Conservation (phyloP, 2,113 vertebrate genomes). For the Scartelaos histophorus region DNA sequence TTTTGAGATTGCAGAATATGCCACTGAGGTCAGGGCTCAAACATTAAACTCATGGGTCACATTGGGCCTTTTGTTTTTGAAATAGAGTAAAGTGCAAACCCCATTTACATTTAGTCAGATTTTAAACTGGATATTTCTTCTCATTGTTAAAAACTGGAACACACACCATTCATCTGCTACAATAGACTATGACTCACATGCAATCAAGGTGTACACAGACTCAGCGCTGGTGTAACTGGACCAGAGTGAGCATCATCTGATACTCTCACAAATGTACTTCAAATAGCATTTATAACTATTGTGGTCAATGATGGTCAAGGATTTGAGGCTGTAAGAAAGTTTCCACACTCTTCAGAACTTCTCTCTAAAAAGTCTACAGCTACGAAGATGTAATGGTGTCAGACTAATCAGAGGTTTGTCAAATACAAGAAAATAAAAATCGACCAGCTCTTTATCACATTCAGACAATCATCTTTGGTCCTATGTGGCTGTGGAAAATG, state of each 20-base stretch:
- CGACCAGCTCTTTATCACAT: constrained; percentile 21
- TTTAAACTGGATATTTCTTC: background rate
- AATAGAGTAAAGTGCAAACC: constrained; percentile 12
- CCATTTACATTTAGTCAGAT: background rate
- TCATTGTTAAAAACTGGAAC: background rate
- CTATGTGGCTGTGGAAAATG: constrained; percentile 55
- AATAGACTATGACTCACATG: background rate
- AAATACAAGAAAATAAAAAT: constrained; percentile 28
- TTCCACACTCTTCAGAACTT: background rate
- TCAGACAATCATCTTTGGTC: constrained; percentile 41
- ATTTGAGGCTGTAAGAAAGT: background rate
- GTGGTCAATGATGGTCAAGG: background rate
- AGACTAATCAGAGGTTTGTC: constrained; percentile 35
- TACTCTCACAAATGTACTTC: background rate
- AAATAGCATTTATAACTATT: background rate
- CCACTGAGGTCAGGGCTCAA: background rate
- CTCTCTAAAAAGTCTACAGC: constrained; percentile 11
- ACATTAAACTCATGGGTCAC: background rate
- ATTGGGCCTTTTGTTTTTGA: background rate
- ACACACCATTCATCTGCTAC: background rate
- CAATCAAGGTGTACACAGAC: background rate
- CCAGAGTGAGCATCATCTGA: background rate
- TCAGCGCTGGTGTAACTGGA: background rate
- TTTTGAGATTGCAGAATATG: background rate
- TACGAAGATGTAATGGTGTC: constrained; percentile 32